Evolutionary conservation across 2,113 vertebrate genomes (phyloP).

Genomic region (Paramormyrops kingsleyae): DNA sequence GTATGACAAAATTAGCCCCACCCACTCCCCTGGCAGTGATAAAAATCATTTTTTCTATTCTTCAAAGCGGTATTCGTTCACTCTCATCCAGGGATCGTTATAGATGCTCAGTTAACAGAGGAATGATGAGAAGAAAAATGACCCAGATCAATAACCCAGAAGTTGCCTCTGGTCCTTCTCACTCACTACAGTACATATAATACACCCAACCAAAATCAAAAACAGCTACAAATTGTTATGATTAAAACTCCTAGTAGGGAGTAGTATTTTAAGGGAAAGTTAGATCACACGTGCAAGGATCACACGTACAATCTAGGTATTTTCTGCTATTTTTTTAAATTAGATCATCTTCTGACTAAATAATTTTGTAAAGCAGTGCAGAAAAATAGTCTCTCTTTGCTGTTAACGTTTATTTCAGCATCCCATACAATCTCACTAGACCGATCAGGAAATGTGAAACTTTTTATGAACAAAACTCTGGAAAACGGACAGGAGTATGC

Average conservation of each 20-base stretch:
- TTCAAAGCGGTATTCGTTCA: background rate
- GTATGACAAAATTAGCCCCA: background rate
- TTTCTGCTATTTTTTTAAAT: background rate
- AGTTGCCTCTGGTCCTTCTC: background rate
- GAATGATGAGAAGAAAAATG: background rate
- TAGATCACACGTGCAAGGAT: background rate
- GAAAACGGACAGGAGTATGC: background rate
- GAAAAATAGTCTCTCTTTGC: background rate
- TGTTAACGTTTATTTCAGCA: background rate
- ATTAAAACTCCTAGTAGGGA: background rate
- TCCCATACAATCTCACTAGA: background rate
- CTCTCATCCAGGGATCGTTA: background rate
- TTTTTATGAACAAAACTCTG: background rate
- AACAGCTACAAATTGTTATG: background rate
- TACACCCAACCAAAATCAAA: background rate
- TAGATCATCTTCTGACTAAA: background rate
- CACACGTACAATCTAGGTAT: background rate
- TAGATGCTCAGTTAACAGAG: background rate
- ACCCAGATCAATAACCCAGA: background rate
- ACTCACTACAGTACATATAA: background rate
- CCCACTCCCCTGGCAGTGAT: background rate
- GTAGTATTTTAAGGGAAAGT: background rate
- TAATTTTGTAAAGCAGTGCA: background rate
- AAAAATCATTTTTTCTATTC: background rate
- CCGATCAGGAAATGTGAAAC: background rate